These are phyloP conservation scores for Hyposoter dolosus DNA, from an alignment of 2,888 invertebrate genomes.

Conservation along the genomic window DNA sequence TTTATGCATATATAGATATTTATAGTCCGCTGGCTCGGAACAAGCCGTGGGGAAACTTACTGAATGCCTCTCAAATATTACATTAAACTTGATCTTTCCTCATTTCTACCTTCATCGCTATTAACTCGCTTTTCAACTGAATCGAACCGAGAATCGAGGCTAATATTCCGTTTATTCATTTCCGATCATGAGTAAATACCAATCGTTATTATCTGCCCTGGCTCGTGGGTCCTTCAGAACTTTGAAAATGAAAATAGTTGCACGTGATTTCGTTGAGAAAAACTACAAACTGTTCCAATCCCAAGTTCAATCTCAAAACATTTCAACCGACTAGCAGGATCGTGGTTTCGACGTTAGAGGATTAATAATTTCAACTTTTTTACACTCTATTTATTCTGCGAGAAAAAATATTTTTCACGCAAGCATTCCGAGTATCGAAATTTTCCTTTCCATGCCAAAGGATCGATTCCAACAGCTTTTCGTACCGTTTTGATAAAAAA, in stretches of 20 bases:
- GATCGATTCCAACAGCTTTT: not conserved
- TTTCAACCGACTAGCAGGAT: not conserved
- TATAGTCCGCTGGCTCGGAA: constrained; percentile 27
- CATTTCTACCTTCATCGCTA: constrained; percentile 12
- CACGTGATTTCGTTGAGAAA: not conserved
- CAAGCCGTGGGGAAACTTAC: constrained; percentile 54
- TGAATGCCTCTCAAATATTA: constrained; percentile 65
- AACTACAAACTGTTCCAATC: not conserved
- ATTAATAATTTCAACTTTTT: not conserved
- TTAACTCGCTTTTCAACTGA: constrained; percentile 49
- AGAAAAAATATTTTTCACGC: not conserved
- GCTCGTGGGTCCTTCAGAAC: not conserved
- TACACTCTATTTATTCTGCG: not conserved
- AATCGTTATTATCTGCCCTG: not conserved
- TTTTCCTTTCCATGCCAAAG: not conserved
- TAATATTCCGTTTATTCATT: constrained; percentile 62
- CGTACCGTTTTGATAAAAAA: not conserved
- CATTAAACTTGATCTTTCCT: constrained; percentile 62
- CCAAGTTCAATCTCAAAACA: not conserved
- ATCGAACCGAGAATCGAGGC: constrained; percentile 58
- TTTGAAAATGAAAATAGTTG: not conserved
- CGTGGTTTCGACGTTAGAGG: not conserved
- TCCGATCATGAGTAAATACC: constrained; percentile 41
- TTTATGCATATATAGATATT: constrained; percentile 21
- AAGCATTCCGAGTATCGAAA: not conserved